phyloP scores from a whole-genome alignment of 2,797 vertebrate genomes.

The Morus bassanus region DNA sequence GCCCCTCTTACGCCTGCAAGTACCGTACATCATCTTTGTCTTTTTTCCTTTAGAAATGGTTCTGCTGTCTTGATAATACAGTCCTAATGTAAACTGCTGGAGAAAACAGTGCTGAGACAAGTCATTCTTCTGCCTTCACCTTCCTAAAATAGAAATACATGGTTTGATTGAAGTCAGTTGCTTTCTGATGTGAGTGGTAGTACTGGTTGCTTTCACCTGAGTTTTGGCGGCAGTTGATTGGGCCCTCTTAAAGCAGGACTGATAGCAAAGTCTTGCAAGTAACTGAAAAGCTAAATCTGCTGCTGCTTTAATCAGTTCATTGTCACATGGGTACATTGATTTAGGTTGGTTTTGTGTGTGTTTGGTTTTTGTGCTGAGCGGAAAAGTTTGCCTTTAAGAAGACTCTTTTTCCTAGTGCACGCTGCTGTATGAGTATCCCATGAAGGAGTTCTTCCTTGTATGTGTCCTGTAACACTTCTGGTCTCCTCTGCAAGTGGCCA shows the following conservation, averaged over 20 bases:
- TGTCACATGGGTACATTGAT: background rate
- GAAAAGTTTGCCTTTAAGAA: background rate
- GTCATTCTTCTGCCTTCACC: background rate
- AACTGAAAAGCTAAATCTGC: background rate
- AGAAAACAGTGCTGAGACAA: background rate
- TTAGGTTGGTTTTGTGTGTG: background rate
- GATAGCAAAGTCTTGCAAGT: background rate
- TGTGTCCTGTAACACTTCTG: rapidly evolving
- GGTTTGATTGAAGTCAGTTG: background rate
- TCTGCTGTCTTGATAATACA: background rate
- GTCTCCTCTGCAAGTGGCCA: background rate
- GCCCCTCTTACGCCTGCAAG: rapidly evolving
- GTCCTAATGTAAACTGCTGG: background rate
- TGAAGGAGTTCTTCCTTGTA: background rate
- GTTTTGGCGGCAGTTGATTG: no score
- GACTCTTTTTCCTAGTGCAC: background rate
- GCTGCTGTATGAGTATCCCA: background rate
- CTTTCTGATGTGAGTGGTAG: background rate
- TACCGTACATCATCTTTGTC: no score
- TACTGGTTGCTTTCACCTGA: background rate
- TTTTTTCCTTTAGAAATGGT: background rate
- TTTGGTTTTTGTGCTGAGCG: rapidly evolving
- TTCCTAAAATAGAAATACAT: rapidly evolving
- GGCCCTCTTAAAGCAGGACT: no score
- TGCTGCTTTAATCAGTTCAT: background rate